phyloP scores from a whole-genome alignment of 1,140 invertebrate species.

The Nymphalis io region DNA sequence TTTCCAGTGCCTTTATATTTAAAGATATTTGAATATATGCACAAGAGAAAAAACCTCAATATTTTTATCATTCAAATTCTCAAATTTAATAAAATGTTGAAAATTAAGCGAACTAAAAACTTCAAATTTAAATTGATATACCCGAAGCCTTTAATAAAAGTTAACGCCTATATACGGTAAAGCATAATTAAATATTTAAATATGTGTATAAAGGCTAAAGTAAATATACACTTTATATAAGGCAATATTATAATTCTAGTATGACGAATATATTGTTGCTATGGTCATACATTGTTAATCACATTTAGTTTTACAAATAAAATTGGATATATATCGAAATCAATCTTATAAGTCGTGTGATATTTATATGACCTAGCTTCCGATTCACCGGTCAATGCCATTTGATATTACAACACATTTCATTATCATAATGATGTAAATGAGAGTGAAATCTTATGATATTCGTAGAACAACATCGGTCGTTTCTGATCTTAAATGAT shows the following conservation, averaged over 20 bases:
- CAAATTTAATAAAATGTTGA: too few species aligned
- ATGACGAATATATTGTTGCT: not conserved
- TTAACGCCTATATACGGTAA: not conserved
- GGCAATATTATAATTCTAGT: too few species aligned
- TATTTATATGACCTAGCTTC: conserved; percentile 33
- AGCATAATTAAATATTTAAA: not conserved
- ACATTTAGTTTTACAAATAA: not conserved
- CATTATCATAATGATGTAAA: conserved; percentile 38
- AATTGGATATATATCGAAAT: not conserved
- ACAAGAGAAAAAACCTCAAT: too few species aligned
- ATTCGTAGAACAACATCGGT: not conserved
- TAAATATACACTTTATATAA: not conserved
- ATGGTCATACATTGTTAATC: not conserved
- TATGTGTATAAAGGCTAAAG: not conserved
- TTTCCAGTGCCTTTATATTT: too few species aligned
- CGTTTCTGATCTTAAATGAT: conserved; percentile 12
- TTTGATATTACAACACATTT: conserved; percentile 33
- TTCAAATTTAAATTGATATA: not conserved
- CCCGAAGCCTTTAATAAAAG: not conserved
- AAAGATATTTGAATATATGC: too few species aligned
- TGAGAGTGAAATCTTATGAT: conserved; percentile 5
- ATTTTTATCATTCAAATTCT: too few species aligned
- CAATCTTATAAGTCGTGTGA: conserved; percentile 1
- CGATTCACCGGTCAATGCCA: conserved; percentile 31
- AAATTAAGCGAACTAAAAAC: too few species aligned